phyloP scores from a whole-genome alignment of 1,140 invertebrate species.

The Drosophila guanche region DNA sequence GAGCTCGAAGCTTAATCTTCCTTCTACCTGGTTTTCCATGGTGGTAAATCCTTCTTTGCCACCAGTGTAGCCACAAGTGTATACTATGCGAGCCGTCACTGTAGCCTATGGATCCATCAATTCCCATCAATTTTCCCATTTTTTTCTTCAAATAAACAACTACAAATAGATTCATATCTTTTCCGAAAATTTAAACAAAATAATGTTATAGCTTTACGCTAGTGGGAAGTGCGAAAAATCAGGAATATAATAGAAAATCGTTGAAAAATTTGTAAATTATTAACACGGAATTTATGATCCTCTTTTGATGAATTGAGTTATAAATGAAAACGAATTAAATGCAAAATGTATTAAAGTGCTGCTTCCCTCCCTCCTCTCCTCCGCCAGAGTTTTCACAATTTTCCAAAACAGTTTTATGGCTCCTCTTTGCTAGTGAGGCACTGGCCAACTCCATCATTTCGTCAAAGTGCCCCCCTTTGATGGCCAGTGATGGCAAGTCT shows the following conservation, averaged over 20 bases:
- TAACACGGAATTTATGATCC: neutral
- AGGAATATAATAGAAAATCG: constrained; percentile 8
- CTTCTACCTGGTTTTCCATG: no score
- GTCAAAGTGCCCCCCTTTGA: neutral
- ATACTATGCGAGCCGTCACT: no score
- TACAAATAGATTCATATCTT: constrained; percentile 5
- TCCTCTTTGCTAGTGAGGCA: neutral
- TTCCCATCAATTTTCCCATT: no score
- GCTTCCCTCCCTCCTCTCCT: neutral
- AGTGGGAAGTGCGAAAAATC: neutral
- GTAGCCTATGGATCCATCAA: no score
- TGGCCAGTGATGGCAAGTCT: constrained; percentile 8
- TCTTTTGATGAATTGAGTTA: constrained; percentile 32
- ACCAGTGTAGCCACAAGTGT: no score
- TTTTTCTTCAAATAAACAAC: constrained; percentile 14
- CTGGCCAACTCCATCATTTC: constrained; percentile 5
- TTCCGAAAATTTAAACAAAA: constrained; percentile 1
- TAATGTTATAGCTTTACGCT: constrained; percentile 21
- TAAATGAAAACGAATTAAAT: constrained; percentile 15
- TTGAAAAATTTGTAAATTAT: constrained; percentile 1
- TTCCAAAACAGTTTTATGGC: constrained; percentile 9
- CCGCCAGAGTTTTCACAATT: neutral
- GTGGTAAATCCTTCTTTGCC: neutral
- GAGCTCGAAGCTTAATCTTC: no score
- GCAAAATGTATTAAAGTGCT: neutral